Evolutionary conservation across 2,888 invertebrate genomes (phyloP).

Genomic region (Nomada ruficornis): DNA sequence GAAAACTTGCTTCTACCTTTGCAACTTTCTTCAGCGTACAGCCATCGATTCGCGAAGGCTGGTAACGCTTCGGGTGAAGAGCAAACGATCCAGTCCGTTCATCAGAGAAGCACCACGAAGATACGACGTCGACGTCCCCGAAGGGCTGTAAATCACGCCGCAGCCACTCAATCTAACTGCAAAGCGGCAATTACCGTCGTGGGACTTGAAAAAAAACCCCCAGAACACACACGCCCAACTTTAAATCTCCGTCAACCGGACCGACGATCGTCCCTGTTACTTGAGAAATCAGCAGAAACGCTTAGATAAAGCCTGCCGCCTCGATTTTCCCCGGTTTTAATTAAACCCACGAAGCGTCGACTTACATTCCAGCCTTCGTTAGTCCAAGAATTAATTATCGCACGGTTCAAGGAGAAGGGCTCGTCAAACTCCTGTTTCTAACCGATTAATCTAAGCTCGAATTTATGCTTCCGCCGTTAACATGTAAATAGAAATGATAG

Average conservation of each 20-base stretch:
- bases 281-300: conserved; percentile 8
- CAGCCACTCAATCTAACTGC: conserved; percentile 51
- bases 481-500: too few species aligned
- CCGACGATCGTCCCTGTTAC: conserved; percentile 30
- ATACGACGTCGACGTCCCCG: conserved; percentile 52
- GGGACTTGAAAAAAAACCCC: conserved; percentile 50
- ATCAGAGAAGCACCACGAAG: conserved; percentile 23
- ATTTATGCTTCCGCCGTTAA: too few species aligned
- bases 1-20: not conserved
- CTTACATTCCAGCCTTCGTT: too few species aligned
- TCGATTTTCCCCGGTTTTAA: conserved; percentile 22
- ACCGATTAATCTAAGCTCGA: too few species aligned
- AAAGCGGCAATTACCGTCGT: conserved; percentile 59
- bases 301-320: not conserved
- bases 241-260: conserved; percentile 56
- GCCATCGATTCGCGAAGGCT: not conserved
- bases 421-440: not conserved
- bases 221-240: conserved; percentile 44
- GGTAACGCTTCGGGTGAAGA: not conserved
- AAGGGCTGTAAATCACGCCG: conserved; percentile 60
- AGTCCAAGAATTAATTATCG: too few species aligned
- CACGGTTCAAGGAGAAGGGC: not conserved
- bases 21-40: not conserved
- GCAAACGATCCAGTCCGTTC: conserved; percentile 14
- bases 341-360: conserved; percentile 2